Conservation (phyloP, 2,888 invertebrate genomes). For the Polydrusus cervinus region DNA sequence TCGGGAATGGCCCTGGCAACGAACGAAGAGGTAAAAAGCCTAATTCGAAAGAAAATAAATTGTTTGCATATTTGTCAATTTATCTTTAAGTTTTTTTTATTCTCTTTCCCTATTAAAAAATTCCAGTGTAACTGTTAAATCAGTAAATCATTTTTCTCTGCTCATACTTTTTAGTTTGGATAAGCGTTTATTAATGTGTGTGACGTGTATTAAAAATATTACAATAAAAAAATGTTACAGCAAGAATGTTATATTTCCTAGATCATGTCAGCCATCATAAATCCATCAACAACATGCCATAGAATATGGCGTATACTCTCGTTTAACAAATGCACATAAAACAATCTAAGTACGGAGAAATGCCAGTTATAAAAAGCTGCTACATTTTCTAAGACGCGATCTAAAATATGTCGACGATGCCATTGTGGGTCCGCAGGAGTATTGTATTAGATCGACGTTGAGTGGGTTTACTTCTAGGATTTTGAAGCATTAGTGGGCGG, state of each 20-base stretch:
- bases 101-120: background rate
- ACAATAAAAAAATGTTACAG: background rate
- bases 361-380: constrained; percentile 58
- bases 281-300: constrained; percentile 37
- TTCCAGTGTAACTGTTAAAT: too few species aligned
- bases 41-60: too few species aligned
- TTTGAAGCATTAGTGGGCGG: too few species aligned
- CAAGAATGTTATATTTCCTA: constrained; percentile 34
- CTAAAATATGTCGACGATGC: constrained; percentile 40
- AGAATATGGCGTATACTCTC: constrained; percentile 36
- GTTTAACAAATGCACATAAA: constrained; percentile 51
- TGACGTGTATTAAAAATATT: constrained; percentile 3
- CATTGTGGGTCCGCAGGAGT: constrained; percentile 17
- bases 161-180: too few species aligned
- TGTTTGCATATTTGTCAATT: too few species aligned
- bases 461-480: constrained; percentile 3
- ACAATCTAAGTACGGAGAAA: constrained; percentile 55
- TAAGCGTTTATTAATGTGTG: background rate
- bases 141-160: too few species aligned
- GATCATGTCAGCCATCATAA: constrained; percentile 36
- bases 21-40: too few species aligned
- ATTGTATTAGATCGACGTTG: constrained; percentile 13
- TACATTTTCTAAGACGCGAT: constrained; percentile 25
- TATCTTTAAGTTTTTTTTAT: too few species aligned
- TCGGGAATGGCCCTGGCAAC: too few species aligned